phyloP scores from a whole-genome alignment of 2,888 invertebrate genomes.

The Ashinkailepas kermadecensis region DNA sequence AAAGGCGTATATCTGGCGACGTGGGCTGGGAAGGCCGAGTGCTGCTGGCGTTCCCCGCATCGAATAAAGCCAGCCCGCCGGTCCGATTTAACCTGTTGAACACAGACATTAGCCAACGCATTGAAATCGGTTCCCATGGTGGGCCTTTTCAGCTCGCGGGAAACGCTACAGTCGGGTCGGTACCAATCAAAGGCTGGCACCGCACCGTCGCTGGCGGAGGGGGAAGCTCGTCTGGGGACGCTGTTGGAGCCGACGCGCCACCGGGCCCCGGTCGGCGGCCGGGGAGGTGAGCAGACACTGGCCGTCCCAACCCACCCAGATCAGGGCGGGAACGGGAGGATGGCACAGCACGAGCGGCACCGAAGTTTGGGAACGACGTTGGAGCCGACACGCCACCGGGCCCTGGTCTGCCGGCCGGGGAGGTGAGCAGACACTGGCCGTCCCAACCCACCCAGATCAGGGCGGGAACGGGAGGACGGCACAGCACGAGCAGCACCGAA shows the following conservation, averaged over 20 bases:
- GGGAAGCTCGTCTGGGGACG: neutral
- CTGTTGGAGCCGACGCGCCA: neutral
- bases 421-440: too few relatives aligned
- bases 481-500: too few relatives aligned
- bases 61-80: neutral
- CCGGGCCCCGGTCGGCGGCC: neutral
- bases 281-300: too few relatives aligned
- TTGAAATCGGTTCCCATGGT: conserved; percentile 2
- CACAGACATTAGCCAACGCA: conserved; percentile 17
- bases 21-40: neutral
- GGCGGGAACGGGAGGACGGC: too few relatives aligned
- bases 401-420: neutral
- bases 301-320: too few relatives aligned
- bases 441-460: too few relatives aligned
- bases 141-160: conserved; percentile 8
- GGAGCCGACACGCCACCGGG: neutral
- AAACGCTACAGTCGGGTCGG: neutral
- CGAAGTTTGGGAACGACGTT: too few relatives aligned
- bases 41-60: neutral
- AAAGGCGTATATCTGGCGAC: neutral
- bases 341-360: too few relatives aligned
- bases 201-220: neutral
- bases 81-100: conserved; percentile 15
- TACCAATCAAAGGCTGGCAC: neutral
- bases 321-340: too few relatives aligned